phyloP scores from a whole-genome alignment of 1,140 invertebrate species.

The Mycetomoellerius zeteki region DNA sequence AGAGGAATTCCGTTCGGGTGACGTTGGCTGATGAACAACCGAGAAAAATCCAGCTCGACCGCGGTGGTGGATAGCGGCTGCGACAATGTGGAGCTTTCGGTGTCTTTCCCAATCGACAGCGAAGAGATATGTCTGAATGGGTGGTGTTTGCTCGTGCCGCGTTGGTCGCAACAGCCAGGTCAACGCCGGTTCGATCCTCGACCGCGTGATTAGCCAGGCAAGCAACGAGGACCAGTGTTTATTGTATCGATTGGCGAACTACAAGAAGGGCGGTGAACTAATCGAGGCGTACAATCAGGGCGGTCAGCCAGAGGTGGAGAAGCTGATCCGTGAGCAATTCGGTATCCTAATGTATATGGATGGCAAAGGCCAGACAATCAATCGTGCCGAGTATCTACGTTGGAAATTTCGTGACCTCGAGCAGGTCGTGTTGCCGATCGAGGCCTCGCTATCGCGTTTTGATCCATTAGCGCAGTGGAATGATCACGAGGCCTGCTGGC shows the following conservation, averaged over 20 bases:
- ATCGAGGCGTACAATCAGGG: slow-evolving; percentile 95
- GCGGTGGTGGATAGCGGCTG: not conserved
- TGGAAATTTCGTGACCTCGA: slow-evolving; percentile 97
- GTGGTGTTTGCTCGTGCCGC: slow-evolving; percentile 84
- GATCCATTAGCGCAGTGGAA: slow-evolving; percentile 95
- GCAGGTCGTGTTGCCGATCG: slow-evolving; percentile 93
- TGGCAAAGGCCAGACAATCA: slow-evolving; percentile 95
- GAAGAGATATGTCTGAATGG: slow-evolving; percentile 84
- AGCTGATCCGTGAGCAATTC: slow-evolving; percentile 95
- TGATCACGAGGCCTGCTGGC: slow-evolving; percentile 98
- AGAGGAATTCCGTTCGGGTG: slow-evolving; percentile 26
- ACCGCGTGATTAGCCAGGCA: slow-evolving; percentile 95
- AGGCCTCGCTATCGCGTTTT: slow-evolving; percentile 92
- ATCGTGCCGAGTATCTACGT: slow-evolving; percentile 95
- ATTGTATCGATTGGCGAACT: slow-evolving; percentile 95
- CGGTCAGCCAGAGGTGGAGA: slow-evolving; percentile 93
- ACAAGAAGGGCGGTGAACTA: slow-evolving; percentile 95
- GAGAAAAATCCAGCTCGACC: not conserved
- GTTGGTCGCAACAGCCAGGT: slow-evolving; percentile 82
- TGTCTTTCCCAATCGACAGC: slow-evolving; percentile 2
- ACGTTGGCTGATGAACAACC: slow-evolving; percentile 35
- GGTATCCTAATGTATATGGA: slow-evolving; percentile 95
- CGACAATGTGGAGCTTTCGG: not conserved
- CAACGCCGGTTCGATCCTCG: slow-evolving; percentile 92
- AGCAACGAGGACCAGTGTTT: slow-evolving; percentile 94